A percentile compares a stretch with the other conserved stretches of the same genome.
These are phyloP conservation scores for Phrynocephalus vlangalii DNA, from an alignment of 2,797 vertebrate species.

Conservation along the genomic window DNA sequence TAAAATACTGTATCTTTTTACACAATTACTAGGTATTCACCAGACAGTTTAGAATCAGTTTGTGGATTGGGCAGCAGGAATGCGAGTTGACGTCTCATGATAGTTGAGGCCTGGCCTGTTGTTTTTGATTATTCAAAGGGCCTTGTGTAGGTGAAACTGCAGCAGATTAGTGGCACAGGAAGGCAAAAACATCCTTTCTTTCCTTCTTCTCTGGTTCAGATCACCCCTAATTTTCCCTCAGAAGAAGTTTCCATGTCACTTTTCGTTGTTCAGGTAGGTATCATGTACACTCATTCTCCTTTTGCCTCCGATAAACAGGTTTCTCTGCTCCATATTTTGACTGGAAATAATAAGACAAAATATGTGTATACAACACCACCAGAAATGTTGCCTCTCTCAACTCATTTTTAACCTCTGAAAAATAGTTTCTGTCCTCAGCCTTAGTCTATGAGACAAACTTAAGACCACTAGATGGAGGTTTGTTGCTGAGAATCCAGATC, in stretches of 20 bases:
- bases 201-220: neutral
- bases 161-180: too few species aligned
- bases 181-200: neutral
- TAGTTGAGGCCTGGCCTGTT: neutral
- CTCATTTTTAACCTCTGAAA: neutral
- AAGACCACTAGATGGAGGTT: neutral
- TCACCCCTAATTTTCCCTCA: neutral
- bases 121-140: neutral
- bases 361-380: too few species aligned
- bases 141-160: too few species aligned
- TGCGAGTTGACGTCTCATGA: neutral
- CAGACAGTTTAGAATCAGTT: neutral
- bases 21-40: neutral
- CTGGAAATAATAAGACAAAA: neutral
- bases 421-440: neutral
- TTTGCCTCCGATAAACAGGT: neutral
- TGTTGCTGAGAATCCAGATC: neutral
- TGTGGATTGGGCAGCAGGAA: neutral
- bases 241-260: neutral
- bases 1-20: neutral
- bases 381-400: neutral
- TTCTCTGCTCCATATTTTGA: neutral
- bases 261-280: neutral
- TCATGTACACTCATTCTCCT: neutral
- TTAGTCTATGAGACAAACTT: neutral